Conservation (phyloP, 2,888 invertebrate species). For the Apodemia zela region DNA sequence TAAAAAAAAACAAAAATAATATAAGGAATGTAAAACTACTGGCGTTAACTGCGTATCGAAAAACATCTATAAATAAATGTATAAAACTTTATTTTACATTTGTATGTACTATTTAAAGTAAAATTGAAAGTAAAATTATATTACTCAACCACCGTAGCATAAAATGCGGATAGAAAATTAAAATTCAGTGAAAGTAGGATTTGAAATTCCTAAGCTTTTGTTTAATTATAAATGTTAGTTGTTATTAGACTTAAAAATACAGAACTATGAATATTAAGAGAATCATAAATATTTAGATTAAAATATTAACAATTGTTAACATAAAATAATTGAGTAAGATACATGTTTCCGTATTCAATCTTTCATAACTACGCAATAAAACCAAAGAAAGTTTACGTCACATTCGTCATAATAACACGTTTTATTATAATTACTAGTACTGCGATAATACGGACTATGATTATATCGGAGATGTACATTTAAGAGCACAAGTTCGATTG, state of each 20-base stretch:
- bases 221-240: background rate
- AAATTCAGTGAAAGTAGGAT: slow-evolving; percentile 6
- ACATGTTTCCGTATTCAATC: background rate
- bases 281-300: no score
- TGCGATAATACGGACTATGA: background rate
- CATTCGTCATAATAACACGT: slow-evolving; percentile 2
- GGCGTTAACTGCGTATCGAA: no score
- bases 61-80: no score
- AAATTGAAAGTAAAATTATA: no score
- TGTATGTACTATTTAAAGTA: no score
- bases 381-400: slow-evolving; percentile 10
- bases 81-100: no score
- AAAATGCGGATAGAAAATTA: background rate
- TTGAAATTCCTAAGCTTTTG: background rate
- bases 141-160: no score
- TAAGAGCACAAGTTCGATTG: slow-evolving; percentile 8
- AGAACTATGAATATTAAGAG: no score
- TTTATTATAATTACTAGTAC: slow-evolving; percentile 6
- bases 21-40: no score
- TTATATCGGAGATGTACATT: background rate
- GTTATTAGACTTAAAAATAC: no score
- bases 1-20: no score
- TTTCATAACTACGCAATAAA: slow-evolving; percentile 10
- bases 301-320: no score
- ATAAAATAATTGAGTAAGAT: background rate